A percentile compares a stretch with the other conserved stretches of the same genome.
These are phyloP conservation scores for Gobiocypris rarus DNA, from an alignment of 2,113 vertebrate genomes.

Conservation along the genomic window DNA sequence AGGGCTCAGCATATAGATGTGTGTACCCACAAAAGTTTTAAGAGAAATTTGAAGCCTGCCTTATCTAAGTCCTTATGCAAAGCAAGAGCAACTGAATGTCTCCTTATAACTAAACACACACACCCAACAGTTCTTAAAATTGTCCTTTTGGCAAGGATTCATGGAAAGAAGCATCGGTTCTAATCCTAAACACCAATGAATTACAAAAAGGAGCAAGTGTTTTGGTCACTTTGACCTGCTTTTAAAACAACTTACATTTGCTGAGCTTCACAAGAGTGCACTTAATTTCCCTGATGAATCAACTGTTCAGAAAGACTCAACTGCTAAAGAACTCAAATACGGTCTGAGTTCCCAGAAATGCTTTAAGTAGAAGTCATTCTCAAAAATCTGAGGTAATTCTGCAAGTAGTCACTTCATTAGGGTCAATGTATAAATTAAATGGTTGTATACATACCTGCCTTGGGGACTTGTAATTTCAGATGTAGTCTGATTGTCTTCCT, in stretches of 20 bases:
- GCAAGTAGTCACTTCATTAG: neutral
- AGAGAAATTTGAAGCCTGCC: neutral
- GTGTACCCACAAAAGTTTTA: neutral
- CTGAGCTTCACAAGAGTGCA: conserved; percentile 3
- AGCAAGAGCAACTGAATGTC: neutral
- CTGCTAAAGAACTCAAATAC: neutral
- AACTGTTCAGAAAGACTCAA: neutral
- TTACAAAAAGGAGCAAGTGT: conserved; percentile 11
- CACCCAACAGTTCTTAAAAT: neutral
- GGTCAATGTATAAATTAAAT: conserved; percentile 26
- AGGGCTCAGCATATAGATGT: neutral
- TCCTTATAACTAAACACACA: neutral
- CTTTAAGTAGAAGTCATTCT: neutral
- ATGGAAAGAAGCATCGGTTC: neutral
- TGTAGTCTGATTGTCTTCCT: conserved; percentile 46
- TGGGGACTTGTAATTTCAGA: conserved; percentile 26
- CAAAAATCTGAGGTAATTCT: neutral
- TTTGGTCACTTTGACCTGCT: conserved; percentile 14
- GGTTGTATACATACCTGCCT: neutral
- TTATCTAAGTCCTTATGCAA: neutral
- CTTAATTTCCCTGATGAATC: conserved; percentile 24
- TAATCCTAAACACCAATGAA: neutral
- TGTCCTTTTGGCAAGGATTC: conserved; percentile 8
- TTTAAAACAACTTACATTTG: conserved; percentile 9
- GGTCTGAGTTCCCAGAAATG: neutral